Percentiles rank a stretch among this genome's conserved stretches.
phyloP scores from a whole-genome alignment of 2,113 vertebrate species.

The Callithrix jacchus region DNA sequence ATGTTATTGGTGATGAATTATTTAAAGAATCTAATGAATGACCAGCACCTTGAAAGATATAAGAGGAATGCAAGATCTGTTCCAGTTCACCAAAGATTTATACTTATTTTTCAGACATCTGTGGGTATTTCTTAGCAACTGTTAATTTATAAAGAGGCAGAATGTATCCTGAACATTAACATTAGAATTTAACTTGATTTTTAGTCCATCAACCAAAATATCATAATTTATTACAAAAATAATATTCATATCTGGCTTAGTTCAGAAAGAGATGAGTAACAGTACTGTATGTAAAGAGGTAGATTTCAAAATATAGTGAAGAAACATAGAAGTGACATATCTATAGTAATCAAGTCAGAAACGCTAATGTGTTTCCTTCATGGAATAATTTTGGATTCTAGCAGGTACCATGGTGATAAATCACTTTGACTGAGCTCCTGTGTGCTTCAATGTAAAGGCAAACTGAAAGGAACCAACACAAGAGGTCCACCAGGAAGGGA shows the following conservation, averaged over 20 bases:
- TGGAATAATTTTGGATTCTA: not conserved
- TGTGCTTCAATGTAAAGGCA: not conserved
- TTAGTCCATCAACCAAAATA: not conserved
- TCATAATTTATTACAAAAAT: constrained; percentile 10
- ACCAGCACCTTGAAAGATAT: not conserved
- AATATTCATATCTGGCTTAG: not conserved
- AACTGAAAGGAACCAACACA: not conserved
- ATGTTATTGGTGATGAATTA: not conserved
- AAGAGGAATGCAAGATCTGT: not conserved
- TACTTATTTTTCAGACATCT: not conserved
- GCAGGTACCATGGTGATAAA: not conserved
- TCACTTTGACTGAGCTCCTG: not conserved
- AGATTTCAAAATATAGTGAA: not conserved
- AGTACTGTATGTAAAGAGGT: not conserved
- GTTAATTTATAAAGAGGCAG: constrained; percentile 26
- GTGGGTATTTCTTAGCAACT: not conserved
- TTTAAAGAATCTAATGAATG: not conserved
- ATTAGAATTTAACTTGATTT: constrained; percentile 3
- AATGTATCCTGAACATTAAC: not conserved
- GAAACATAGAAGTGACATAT: not conserved
- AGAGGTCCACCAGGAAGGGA: not conserved
- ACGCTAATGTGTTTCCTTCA: not conserved
- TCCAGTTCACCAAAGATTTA: not conserved
- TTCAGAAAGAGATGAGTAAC: constrained; percentile 1
- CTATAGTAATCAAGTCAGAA: not conserved